These are phyloP conservation scores for Nymphalis urticae DNA, from an alignment of 2,888 invertebrate genomes.

Conservation along the genomic window DNA sequence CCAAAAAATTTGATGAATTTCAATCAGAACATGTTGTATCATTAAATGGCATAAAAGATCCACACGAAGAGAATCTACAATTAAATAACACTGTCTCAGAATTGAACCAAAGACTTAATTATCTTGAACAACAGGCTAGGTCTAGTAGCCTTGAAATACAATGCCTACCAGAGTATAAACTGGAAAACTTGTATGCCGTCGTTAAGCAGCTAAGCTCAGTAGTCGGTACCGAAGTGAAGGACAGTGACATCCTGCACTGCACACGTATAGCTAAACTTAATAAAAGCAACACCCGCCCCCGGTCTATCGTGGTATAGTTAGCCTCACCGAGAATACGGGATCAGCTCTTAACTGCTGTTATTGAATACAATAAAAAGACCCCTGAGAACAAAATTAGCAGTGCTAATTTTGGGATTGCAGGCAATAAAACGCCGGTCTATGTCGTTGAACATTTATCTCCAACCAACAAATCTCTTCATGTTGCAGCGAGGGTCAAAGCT, in stretches of 20 bases:
- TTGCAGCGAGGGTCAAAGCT: background rate
- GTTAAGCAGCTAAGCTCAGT: constrained; percentile 5
- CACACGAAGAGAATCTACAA: background rate
- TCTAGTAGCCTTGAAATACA: constrained; percentile 14
- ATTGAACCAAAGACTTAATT: background rate
- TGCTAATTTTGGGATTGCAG: background rate
- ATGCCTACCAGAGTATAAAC: constrained; percentile 11
- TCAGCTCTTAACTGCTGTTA: background rate
- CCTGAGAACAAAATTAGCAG: background rate
- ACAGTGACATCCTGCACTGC: constrained; percentile 1
- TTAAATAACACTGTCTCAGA: background rate
- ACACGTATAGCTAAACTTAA: constrained; percentile 10
- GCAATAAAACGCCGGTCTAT: background rate
- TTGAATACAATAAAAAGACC: background rate
- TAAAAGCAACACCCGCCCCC: too few relatives aligned
- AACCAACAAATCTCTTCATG: background rate
- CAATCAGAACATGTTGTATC: background rate
- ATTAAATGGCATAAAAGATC: background rate
- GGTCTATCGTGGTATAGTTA: too few relatives aligned
- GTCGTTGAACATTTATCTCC: background rate
- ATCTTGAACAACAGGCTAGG: constrained; percentile 11
- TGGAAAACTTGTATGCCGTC: constrained; percentile 1
- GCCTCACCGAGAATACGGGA: too few relatives aligned
- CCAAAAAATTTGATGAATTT: background rate
- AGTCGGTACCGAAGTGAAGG: background rate